These are phyloP conservation scores for Drosophila austrosaltans DNA, from an alignment of 2,888 invertebrate genomes.

Conservation along the genomic window DNA sequence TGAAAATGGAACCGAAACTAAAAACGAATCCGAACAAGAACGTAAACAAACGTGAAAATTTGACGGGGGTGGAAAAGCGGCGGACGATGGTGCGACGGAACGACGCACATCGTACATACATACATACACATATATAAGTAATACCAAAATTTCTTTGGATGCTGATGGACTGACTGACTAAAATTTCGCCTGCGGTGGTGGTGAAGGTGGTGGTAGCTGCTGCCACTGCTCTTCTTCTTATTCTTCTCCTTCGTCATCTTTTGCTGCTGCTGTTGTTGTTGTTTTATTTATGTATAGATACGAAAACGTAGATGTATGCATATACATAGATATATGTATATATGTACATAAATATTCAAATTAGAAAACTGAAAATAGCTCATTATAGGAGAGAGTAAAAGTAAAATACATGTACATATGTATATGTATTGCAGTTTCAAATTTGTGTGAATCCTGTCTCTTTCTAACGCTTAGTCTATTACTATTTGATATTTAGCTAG, in stretches of 20 bases:
- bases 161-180: slow-evolving; percentile 37
- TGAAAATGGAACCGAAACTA: not conserved
- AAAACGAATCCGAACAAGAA: not conserved
- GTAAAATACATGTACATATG: not conserved
- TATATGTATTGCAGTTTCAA: not conserved
- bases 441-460: not conserved
- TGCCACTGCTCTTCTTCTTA: slow-evolving; percentile 13
- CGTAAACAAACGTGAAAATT: slow-evolving; percentile 21
- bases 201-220: slow-evolving; percentile 24
- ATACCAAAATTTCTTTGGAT: slow-evolving; percentile 43
- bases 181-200: slow-evolving; percentile 20
- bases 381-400: not conserved
- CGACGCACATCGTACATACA: slow-evolving; percentile 19
- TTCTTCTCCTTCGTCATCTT: not conserved
- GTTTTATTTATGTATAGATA: slow-evolving; percentile 18
- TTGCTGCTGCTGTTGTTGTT: slow-evolving; percentile 11
- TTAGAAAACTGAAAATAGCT: slow-evolving; percentile 12
- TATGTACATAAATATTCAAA: slow-evolving; percentile 3
- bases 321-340: not conserved
- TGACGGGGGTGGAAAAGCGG: not conserved
- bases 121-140: slow-evolving; percentile 1
- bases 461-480: not conserved
- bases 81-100: slow-evolving; percentile 7
- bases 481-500: no score
- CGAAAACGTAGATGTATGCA: slow-evolving; percentile 1